phyloP scores from a whole-genome alignment of 2,113 vertebrate species.

The Vanacampus margaritifer region DNA sequence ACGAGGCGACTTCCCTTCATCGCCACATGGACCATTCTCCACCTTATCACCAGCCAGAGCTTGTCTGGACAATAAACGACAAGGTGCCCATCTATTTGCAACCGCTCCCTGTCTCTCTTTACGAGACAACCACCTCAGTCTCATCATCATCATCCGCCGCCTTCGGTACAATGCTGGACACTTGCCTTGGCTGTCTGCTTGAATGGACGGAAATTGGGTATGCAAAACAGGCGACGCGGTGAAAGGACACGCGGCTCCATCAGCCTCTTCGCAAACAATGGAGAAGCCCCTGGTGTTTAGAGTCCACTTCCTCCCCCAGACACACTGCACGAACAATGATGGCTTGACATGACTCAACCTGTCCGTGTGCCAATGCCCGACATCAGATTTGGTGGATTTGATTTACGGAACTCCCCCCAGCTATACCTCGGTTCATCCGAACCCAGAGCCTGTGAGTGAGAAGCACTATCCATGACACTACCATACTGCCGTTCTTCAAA shows the following conservation, averaged over 20 bases:
- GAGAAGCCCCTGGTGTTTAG: constrained; percentile 61
- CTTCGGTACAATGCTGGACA: constrained; percentile 63
- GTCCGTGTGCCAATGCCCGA: constrained; percentile 19
- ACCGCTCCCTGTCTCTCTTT: constrained; percentile 14
- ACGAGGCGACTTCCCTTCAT: constrained; percentile 3
- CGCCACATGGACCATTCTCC: background rate
- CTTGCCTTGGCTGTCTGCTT: constrained; percentile 48
- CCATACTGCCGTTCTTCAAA: background rate
- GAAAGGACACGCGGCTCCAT: constrained; percentile 61
- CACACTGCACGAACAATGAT: constrained; percentile 49
- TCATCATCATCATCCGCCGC: constrained; percentile 41
- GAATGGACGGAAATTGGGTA: constrained; percentile 69
- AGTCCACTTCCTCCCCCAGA: constrained; percentile 57
- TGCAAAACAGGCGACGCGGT: constrained; percentile 57
- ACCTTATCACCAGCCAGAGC: constrained; percentile 15
- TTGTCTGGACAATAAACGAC: constrained; percentile 28
- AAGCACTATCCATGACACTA: background rate
- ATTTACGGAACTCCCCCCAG: no score
- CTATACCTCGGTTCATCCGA: background rate
- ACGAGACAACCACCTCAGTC: constrained; percentile 11
- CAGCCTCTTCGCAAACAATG: constrained; percentile 53
- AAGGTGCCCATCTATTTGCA: constrained; percentile 49
- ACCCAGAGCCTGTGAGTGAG: background rate
- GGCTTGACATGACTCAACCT: constrained; percentile 37
- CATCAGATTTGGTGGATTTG: background rate